These are phyloP conservation scores for Psittacus erithacus DNA, from an alignment of 2,113 vertebrate species.

Conservation along the genomic window DNA sequence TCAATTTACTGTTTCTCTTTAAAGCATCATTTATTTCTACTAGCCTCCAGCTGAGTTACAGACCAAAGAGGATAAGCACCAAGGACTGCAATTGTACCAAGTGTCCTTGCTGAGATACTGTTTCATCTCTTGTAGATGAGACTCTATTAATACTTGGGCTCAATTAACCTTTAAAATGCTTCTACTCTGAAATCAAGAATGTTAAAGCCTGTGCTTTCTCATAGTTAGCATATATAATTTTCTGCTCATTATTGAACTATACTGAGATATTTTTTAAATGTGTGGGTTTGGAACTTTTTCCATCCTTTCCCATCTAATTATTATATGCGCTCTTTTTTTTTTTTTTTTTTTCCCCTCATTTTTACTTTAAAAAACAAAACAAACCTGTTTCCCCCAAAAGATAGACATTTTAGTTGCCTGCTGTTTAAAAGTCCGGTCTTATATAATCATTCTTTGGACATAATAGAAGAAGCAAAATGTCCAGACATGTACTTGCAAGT, in stretches of 20 bases:
- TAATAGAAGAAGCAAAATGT: neutral
- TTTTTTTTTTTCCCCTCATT: neutral
- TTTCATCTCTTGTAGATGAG: constrained; percentile 7
- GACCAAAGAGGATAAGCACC: neutral
- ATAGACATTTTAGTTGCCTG: neutral
- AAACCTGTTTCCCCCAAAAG: neutral
- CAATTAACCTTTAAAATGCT: neutral
- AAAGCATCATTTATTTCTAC: neutral
- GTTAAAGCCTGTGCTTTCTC: neutral
- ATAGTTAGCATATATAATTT: neutral
- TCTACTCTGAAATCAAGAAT: neutral
- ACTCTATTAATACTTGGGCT: neutral
- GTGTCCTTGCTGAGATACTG: constrained; percentile 20
- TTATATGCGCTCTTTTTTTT: neutral
- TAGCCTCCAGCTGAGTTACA: constrained; percentile 26
- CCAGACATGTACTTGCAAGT: neutral
- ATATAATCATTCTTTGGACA: neutral
- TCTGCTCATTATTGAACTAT: neutral
- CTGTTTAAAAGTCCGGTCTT: neutral
- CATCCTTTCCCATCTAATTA: neutral
- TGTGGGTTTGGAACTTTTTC: neutral
- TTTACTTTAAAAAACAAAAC: neutral
- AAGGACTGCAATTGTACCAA: neutral
- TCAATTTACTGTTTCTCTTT: neutral
- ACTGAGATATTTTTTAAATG: neutral